These are phyloP conservation scores for Daphoenositta chrysoptera DNA, from an alignment of 2,113 vertebrate species.

Conservation along the genomic window DNA sequence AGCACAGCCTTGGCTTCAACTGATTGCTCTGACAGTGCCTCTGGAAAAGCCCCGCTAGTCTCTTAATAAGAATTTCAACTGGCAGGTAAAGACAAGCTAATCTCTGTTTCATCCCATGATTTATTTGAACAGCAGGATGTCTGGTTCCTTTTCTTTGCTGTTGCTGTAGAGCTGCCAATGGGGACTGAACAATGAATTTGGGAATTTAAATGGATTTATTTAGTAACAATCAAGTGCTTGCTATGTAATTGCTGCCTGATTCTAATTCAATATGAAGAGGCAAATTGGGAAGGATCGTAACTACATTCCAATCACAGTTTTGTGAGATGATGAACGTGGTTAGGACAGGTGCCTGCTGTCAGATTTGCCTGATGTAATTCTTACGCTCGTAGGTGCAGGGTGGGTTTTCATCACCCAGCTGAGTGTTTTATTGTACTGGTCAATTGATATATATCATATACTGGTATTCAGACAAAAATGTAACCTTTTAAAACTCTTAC, in stretches of 20 bases:
- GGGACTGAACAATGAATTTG: not conserved
- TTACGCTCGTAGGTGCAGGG: rapidly evolving
- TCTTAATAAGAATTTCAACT: not conserved
- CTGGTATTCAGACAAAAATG: not conserved
- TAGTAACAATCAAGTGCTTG: not conserved
- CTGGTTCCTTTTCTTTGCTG: not conserved
- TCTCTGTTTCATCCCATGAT: not conserved
- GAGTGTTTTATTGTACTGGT: not conserved
- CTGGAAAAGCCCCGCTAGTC: not conserved
- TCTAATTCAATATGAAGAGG: rapidly evolving
- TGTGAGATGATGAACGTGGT: not conserved
- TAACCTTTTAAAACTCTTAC: not conserved
- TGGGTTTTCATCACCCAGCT: not conserved
- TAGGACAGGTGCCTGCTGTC: not conserved
- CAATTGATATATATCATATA: not conserved
- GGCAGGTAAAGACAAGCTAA: not conserved
- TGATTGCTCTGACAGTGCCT: not conserved
- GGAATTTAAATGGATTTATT: not conserved
- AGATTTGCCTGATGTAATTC: not conserved
- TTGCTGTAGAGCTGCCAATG: not conserved
- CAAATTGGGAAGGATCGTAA: not conserved
- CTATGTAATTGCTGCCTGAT: not conserved
- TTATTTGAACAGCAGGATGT: not conserved
- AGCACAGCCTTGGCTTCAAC: not conserved
- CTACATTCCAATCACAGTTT: not conserved